Percentiles rank a stretch among this genome's conserved stretches.
Conservation (phyloP, 2,113 vertebrate genomes). For the Eptesicus fuscus region DNA sequence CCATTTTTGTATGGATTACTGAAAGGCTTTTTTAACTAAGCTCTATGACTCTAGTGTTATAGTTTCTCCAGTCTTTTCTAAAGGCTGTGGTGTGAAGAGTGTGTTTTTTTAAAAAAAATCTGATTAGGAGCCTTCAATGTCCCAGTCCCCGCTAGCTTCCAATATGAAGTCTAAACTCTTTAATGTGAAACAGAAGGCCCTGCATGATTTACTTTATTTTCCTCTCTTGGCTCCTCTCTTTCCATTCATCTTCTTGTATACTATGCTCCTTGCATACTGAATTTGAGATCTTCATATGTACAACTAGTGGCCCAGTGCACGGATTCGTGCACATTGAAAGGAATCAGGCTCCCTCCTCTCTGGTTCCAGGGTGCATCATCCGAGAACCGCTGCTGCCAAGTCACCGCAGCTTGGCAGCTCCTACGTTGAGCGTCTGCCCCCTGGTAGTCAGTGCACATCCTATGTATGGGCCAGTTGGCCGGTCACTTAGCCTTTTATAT, state of each 20-base stretch:
- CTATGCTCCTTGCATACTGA: not conserved
- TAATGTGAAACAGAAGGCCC: not conserved
- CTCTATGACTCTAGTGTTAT: not conserved
- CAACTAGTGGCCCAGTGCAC: not conserved
- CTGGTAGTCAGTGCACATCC: too few species aligned
- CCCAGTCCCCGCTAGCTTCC: not conserved
- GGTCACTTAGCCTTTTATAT: too few species aligned
- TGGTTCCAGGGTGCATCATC: too few species aligned
- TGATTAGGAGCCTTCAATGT: not conserved
- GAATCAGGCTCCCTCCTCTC: too few species aligned
- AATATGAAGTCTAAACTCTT: not conserved
- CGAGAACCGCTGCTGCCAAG: too few species aligned
- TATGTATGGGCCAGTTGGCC: too few species aligned
- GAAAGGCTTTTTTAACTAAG: not conserved
- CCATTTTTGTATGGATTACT: slow-evolving; percentile 4
- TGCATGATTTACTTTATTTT: not conserved
- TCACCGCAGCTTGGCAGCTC: too few species aligned
- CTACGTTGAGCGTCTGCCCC: too few species aligned
- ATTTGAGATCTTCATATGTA: slow-evolving; percentile 35
- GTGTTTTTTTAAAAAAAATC: slow-evolving; percentile 14
- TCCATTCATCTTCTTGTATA: not conserved
- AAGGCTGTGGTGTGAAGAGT: not conserved
- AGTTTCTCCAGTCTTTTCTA: not conserved
- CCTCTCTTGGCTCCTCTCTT: not conserved
- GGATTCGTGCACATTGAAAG: too few species aligned